These are phyloP conservation scores for Picus viridis DNA, from an alignment of 2,797 vertebrate species.

Conservation along the genomic window DNA sequence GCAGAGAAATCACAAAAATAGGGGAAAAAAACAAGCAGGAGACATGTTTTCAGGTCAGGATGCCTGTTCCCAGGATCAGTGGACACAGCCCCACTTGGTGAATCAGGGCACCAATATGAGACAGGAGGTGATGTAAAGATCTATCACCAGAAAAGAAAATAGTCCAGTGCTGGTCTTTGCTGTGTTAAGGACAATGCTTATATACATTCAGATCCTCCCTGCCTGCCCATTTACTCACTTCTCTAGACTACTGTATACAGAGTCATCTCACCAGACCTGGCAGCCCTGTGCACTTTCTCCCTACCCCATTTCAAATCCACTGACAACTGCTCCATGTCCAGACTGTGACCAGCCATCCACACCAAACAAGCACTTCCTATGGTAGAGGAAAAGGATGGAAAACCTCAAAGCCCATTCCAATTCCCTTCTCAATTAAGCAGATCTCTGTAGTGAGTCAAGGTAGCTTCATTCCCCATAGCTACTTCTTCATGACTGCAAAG, in stretches of 20 bases:
- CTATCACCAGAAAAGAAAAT: not conserved
- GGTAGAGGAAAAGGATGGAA: not conserved
- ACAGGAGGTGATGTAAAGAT: not conserved
- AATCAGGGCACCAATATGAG: not conserved
- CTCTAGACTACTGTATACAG: not conserved
- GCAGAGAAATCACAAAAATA: not conserved
- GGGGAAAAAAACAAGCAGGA: not conserved
- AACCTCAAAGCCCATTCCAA: not conserved
- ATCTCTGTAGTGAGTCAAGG: not conserved
- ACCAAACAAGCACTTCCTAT: not conserved
- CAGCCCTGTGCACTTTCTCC: not conserved
- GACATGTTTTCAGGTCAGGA: not conserved
- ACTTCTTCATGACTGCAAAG: not conserved
- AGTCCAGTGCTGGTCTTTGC: not conserved
- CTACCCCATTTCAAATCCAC: not conserved
- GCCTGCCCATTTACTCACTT: not conserved
- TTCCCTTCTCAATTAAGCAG: not conserved
- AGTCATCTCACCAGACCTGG: not conserved
- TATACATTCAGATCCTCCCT: not conserved
- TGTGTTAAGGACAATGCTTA: not conserved
- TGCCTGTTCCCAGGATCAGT: not conserved
- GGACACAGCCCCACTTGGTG: not conserved
- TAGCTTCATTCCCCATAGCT: not conserved
- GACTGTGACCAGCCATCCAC: not conserved
- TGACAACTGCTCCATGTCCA: not conserved